Evolutionary conservation across 2,113 vertebrate genomes (phyloP).

Genomic region (Platysternon megacephalum): DNA sequence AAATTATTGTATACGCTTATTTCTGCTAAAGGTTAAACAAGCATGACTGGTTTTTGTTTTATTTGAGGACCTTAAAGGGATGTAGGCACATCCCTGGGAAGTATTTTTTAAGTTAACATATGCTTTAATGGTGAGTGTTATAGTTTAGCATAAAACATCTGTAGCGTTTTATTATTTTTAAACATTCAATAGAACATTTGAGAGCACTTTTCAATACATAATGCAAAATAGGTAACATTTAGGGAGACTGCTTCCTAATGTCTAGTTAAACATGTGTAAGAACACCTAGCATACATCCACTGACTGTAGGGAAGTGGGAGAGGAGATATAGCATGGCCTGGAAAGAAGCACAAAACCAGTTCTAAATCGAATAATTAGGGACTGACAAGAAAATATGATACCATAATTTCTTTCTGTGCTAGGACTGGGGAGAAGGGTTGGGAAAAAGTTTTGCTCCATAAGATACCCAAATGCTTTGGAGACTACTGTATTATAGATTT

Average conservation of each 20-base stretch:
- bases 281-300: neutral
- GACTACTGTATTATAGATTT: neutral
- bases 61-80: neutral
- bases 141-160: neutral
- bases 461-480: neutral
- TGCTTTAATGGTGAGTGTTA: neutral
- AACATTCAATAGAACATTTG: neutral
- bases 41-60: neutral
- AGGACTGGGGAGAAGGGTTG: neutral
- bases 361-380: neutral
- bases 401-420: neutral
- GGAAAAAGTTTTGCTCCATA: neutral
- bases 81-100: neutral
- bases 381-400: neutral
- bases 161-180: neutral
- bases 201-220: neutral
- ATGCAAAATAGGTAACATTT: neutral
- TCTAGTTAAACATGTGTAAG: neutral
- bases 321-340: neutral
- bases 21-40: neutral
- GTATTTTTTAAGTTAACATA: neutral
- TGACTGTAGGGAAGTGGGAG: neutral
- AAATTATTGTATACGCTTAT: neutral
- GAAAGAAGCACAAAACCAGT: neutral
- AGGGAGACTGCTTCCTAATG: neutral